Evolutionary conservation across 2,888 invertebrate genomes (phyloP), one percentile per base, ranked within the genome.

Genomic region (Dioctria linearis): DNA sequence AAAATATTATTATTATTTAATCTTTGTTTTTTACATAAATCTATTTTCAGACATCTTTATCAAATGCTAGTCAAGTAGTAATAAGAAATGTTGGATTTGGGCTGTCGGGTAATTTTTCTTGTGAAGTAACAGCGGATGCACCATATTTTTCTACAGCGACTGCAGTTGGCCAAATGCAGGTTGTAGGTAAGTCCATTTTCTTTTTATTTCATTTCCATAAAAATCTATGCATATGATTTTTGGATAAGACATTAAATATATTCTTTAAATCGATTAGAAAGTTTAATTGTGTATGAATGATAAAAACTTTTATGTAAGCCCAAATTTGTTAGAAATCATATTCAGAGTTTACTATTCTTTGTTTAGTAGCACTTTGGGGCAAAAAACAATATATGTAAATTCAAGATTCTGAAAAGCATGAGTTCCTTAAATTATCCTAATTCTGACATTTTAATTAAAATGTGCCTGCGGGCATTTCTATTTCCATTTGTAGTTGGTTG

Each of bases 91-190:
- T 95, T 85, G 93, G 94, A 84, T 92, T 94, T 84, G 91, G 90
- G 76, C 89, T 94, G 79, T 92, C 94, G 54, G 95, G 95, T 4
- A 94, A 94, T 90, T 95, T 94, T 89, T 93, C 92, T 86, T 95
- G 95, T 87, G 95, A 95, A 89, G 94, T 95, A 82, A 94, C 94
- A 5, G 93, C 93, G 0, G 94, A 94, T 85, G 92, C 92, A 8
- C 93, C 93, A 6, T 91, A 91, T 61, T 94, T 94, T 87, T 92
- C 93, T 37, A 94, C 94, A 3, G 92, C 92, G 85, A 91, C 91
- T 39, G 93, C 91, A 78, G 90, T 90, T 49, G 92, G 92, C 85
- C 90, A 92, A 84, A 92, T 95, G 87, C 92, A 93, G 86, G 94
- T 95, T 86, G 92, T 95, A 82, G 93, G 95, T 95, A 90, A 93